phyloP scores from a whole-genome alignment of 2,113 vertebrate genomes.

The Albula goreensis region DNA sequence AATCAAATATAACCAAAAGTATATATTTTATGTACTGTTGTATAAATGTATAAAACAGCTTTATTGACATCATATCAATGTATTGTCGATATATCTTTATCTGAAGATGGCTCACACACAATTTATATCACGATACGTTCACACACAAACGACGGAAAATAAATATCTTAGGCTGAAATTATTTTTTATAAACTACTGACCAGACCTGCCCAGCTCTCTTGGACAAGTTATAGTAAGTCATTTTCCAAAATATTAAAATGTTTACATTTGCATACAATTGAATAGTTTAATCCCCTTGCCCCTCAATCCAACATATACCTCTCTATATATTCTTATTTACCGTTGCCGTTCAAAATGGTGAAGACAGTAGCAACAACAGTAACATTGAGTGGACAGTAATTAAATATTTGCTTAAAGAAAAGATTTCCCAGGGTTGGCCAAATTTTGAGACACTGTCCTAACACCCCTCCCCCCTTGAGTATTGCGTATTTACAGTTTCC shows the following conservation, averaged over 20 bases:
- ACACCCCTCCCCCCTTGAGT: conserved; percentile 1
- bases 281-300: background rate
- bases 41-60: background rate
- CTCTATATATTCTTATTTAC: background rate
- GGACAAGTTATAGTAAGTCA: background rate
- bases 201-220: background rate
- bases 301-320: background rate
- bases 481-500: conserved; percentile 35
- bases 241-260: background rate
- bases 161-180: too few relatives aligned
- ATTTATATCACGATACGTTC: background rate
- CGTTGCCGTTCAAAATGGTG: background rate
- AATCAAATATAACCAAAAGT: background rate
- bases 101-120: background rate
- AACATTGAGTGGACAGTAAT: background rate
- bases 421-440: conserved; percentile 44
- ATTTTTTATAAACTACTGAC: too few relatives aligned
- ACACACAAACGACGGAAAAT: too few relatives aligned
- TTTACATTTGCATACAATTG: background rate
- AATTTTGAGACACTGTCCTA: conserved; percentile 35
- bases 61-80: background rate
- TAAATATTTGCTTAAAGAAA: conserved; percentile 9
- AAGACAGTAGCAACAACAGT: background rate
- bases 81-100: background rate
- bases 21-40: background rate